Evolutionary conservation across 2,888 invertebrate species (phyloP), one percentile per base, ranked within the genome.

Genomic region (Drosophila paracracens): DNA sequence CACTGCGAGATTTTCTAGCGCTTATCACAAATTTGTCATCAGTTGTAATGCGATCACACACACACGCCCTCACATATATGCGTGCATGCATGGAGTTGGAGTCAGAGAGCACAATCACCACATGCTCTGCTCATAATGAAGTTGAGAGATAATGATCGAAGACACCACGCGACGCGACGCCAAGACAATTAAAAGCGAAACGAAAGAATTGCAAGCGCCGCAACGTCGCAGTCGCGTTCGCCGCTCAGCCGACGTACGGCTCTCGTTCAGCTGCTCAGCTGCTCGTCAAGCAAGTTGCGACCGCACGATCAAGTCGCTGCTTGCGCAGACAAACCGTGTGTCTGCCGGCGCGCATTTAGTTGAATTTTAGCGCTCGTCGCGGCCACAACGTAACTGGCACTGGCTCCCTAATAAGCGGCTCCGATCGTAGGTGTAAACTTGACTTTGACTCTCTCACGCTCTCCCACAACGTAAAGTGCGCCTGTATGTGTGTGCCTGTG

Each of bases 21-120:
- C 88, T 90, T 90, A 86, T 86, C 85, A 81, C 65, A 89, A 80
- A 89, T 89, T 89, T 86, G 90, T 89, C 90, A 86, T 86, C 85
- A 62, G 88, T 85, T 86, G 88, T 76, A 80, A 82, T 83, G 75
- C 84, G 71, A 71, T 67, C 70, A 59, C 60, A 52, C 76, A 43
- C 38, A 46, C 46, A 18, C 16, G 33, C 51, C 21, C 7, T 25
- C 18, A 29, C 29, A 29, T 16, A 53, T 5, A 67, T 33, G 33
- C 10, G 33, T n/a, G 27, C 11, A 43, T 46, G 16, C n/a, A 33
- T 40, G 50, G 43, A 64, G 56, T 62, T 72, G 36, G 46, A 77
- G 77, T 63, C 35, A 60, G 52, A 66, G 81, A 85, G 71, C 64
- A 46, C 16, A 43, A 31, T 35, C 33, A 60, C 63, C 81, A 69